Evolutionary conservation across 2,797 vertebrate genomes (phyloP).

Genomic region (Gymnopithys bicolor): DNA sequence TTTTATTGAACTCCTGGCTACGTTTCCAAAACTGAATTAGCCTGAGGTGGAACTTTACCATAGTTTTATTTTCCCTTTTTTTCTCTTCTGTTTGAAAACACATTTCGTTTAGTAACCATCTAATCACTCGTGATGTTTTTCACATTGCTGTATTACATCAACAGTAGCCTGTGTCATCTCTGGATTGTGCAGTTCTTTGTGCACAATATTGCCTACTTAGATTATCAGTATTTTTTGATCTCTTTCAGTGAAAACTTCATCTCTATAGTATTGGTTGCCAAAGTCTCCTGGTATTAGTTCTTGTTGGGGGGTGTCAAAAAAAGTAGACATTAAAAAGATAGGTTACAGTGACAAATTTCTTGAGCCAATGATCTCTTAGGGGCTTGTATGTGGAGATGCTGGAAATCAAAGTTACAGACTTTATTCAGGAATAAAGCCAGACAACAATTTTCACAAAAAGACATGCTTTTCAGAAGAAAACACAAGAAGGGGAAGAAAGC

Average conservation of each 20-base stretch:
- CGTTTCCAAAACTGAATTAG: not conserved
- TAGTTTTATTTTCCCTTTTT: not conserved
- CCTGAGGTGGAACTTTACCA: not conserved
- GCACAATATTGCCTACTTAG: not conserved
- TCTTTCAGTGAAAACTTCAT: not conserved
- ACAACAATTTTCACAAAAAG: not conserved
- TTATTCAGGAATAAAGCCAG: not conserved
- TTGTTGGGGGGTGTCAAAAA: not conserved
- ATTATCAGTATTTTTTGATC: not conserved
- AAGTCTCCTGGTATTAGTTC: not conserved
- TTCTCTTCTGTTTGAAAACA: not conserved
- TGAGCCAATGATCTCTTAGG: not conserved
- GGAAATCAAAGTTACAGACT: not conserved
- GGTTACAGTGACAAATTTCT: not conserved
- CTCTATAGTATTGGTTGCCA: not conserved
- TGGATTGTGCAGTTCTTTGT: not conserved
- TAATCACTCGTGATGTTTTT: not conserved
- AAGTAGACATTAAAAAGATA: not conserved
- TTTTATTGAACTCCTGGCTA: not conserved
- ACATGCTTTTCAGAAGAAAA: not conserved
- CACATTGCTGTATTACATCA: not conserved
- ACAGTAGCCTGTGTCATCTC: not conserved
- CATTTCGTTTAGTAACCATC: not conserved
- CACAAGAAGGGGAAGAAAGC: not conserved
- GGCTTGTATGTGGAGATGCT: not conserved